These are phyloP conservation scores for Zaprionus davidi DNA, from an alignment of 1,140 invertebrate species.

Conservation along the genomic window DNA sequence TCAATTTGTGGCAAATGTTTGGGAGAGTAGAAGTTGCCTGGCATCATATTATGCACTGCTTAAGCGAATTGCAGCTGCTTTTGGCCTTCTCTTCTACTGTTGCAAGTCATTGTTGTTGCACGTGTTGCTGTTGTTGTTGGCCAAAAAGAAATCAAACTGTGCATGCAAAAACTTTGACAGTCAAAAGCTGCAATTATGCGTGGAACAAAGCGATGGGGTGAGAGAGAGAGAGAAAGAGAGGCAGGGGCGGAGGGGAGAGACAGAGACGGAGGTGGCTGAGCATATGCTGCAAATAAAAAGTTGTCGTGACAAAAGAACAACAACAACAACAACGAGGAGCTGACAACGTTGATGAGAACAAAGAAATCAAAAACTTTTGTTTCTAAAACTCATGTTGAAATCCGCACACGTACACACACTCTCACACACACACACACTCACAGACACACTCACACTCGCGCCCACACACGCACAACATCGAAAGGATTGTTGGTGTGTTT, in stretches of 20 bases:
- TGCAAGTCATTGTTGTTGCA: not conserved
- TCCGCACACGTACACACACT: slow-evolving; percentile 53
- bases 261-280: not conserved
- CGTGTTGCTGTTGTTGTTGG: slow-evolving; percentile 19
- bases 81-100: too few relatives aligned
- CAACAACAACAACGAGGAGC: slow-evolving; percentile 17
- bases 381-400: slow-evolving; percentile 84
- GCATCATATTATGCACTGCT: slow-evolving; percentile 64
- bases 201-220: slow-evolving; percentile 7
- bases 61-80: slow-evolving; percentile 71
- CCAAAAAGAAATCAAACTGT: slow-evolving; percentile 67
- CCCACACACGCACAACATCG: not conserved
- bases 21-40: slow-evolving; percentile 12
- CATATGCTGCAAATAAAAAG: slow-evolving; percentile 55
- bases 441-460: slow-evolving; percentile 16
- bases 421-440: slow-evolving; percentile 28
- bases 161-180: slow-evolving; percentile 65
- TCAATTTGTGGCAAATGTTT: slow-evolving; percentile 51
- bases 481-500: slow-evolving; percentile 59
- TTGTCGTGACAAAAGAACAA: slow-evolving; percentile 44
- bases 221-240: not conserved
- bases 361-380: slow-evolving; percentile 83
- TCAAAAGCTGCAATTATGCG: slow-evolving; percentile 63
- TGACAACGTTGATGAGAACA: slow-evolving; percentile 33
- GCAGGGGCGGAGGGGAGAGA: not conserved